Conservation (phyloP, 2,888 invertebrate genomes). For the Melitaea athalia region DNA sequence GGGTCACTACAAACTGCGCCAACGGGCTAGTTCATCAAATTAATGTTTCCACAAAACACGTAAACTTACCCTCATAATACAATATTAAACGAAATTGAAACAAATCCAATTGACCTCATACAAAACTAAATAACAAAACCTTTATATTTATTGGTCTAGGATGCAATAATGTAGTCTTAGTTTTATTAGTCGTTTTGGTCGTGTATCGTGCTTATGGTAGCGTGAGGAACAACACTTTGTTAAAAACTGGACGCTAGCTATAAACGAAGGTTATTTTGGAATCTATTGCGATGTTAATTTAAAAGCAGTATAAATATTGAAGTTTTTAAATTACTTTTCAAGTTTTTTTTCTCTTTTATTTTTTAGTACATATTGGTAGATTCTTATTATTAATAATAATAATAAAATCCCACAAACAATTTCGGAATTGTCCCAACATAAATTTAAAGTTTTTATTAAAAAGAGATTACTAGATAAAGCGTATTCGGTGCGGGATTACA, state of each 20-base stretch:
- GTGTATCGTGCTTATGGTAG: slow-evolving; percentile 52
- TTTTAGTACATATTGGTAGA: too few species aligned
- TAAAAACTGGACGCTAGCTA: slow-evolving; percentile 55
- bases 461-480: too few species aligned
- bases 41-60: too few species aligned
- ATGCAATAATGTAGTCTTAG: slow-evolving; percentile 29
- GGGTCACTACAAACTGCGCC: too few species aligned
- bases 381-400: too few species aligned
- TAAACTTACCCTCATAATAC: neutral
- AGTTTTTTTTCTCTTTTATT: neutral
- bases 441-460: too few species aligned
- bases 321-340: slow-evolving; percentile 1
- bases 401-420: too few species aligned
- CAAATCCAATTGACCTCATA: neutral
- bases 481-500: too few species aligned
- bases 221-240: slow-evolving; percentile 69
- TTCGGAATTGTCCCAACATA: too few species aligned
- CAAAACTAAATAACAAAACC: neutral
- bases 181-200: slow-evolving; percentile 40
- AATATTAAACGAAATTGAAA: neutral
- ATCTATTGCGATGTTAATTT: slow-evolving; percentile 51
- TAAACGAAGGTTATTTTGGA: slow-evolving; percentile 57
- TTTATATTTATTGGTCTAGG: slow-evolving; percentile 30
- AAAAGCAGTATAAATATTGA: slow-evolving; percentile 15
- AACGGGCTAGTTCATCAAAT: too few species aligned